Evolutionary conservation across 2,113 vertebrate genomes (phyloP).

Genomic region (Cyanoderma ruficeps): DNA sequence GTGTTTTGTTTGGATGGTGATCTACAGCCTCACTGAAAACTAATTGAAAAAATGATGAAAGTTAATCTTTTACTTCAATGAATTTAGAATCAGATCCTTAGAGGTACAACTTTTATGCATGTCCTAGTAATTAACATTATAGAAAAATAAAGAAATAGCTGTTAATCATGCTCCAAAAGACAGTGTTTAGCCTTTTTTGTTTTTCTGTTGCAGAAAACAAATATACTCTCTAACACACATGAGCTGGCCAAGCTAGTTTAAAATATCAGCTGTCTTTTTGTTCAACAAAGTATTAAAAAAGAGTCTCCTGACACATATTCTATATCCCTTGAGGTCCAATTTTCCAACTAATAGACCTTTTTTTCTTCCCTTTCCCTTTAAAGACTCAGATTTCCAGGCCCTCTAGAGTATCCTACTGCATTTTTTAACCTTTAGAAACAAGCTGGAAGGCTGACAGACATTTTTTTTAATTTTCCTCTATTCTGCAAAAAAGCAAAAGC

Average conservation of each 20-base stretch:
- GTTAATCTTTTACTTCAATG: background rate
- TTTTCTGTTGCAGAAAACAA: constrained; percentile 8
- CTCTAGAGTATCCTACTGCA: background rate
- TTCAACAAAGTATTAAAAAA: background rate
- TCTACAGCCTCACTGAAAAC: background rate
- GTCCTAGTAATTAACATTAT: background rate
- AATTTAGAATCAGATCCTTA: background rate
- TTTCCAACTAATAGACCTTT: background rate
- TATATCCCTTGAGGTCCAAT: constrained; percentile 4
- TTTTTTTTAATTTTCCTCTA: background rate
- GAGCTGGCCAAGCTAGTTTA: constrained; percentile 26
- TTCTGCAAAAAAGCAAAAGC: background rate
- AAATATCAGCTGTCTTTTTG: constrained; percentile 18
- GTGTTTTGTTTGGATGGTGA: background rate
- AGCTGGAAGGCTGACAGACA: background rate
- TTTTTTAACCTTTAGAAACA: background rate
- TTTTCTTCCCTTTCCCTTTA: background rate
- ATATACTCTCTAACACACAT: background rate
- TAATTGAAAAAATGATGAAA: constrained; percentile 9
- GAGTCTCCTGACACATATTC: background rate
- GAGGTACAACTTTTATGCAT: background rate
- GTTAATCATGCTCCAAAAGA: background rate
- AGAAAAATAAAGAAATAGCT: background rate
- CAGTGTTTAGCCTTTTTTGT: background rate
- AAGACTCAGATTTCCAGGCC: background rate